Base-by-base conservation (phyloP, 1,140 invertebrate species). In the Rhizoglyphus robini region DNA sequence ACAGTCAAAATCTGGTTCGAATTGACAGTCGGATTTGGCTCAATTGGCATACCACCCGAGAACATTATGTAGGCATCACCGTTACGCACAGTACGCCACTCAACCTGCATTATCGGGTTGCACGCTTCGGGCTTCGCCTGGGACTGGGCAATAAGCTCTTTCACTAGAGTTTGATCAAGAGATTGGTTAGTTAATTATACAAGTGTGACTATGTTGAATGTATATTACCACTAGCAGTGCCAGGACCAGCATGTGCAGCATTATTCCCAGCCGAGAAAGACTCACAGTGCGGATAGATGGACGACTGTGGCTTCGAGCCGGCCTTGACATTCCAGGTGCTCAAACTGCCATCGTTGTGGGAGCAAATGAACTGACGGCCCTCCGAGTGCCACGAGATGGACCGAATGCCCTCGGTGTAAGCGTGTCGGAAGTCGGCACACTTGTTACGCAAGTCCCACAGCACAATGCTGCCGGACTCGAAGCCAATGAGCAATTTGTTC, bases 331-430 rank as follows among this genome's bases (percentile, higher is more conserved):
- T 86, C 93, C 93, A 98, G 31, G 90, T 95, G 63, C 86, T 86
- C 48, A 98, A 81, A 48, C 89, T 92, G 54, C 96, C 96, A 79
- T 99, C 94, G 13, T 83, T 84, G 76, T 98, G 94, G 71, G 88
- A 88, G 69, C 88, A 92, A 85, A 99, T 92, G 76, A 99, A 95
- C 78, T 94, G 90, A 79, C 96, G 94, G 65, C 95, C 96, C 77
- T 99, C 95, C 76, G 92, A 84, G 76, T 97, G 91, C 96, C 96
- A 99, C 63, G 86, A 83, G 72, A 94, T 84, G 64, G 88, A 91
- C 73, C 85, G 83, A 60, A 96, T 79, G 25, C 51, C 36, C 73
- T 79, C 78, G 48, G 73, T 68, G 71, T 74, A 82, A 77, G 90
- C 83, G 78, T 83, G 89, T 73, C 90, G 82, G 73, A 85, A 82